These are phyloP conservation scores for Puma concolor DNA, from an alignment of 2,113 vertebrate species.

Conservation along the genomic window DNA sequence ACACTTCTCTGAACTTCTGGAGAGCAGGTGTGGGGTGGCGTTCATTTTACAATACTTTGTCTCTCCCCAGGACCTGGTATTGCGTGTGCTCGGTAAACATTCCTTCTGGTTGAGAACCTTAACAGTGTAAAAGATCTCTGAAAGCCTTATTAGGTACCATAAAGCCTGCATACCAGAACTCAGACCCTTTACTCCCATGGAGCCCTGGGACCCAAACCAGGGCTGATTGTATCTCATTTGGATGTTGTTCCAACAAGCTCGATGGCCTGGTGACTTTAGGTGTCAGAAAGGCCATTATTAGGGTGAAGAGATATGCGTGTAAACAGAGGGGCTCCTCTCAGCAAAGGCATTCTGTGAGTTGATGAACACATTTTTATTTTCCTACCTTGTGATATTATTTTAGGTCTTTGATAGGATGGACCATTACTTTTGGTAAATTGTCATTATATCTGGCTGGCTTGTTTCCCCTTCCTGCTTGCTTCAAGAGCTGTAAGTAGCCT, in stretches of 20 bases:
- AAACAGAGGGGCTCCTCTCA: not conserved
- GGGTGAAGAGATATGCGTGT: not conserved
- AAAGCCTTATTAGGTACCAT: not conserved
- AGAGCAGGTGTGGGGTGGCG: not conserved
- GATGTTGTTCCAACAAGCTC: not conserved
- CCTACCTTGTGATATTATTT: not conserved
- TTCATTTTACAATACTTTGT: not conserved
- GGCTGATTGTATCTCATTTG: not conserved
- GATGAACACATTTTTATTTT: not conserved
- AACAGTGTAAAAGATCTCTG: not conserved
- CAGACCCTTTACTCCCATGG: not conserved
- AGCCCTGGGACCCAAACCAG: not conserved
- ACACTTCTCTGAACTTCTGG: not conserved
- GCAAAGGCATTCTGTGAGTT: not conserved
- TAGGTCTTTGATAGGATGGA: not conserved
- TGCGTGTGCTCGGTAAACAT: not conserved
- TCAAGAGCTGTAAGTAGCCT: not conserved
- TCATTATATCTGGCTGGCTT: not conserved
- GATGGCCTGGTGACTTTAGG: not conserved
- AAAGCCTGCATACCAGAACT: not conserved
- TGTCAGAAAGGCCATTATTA: not conserved
- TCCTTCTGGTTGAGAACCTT: not conserved
- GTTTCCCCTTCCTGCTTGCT: not conserved
- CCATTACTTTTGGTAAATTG: not conserved
- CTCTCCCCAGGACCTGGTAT: not conserved